Percentiles rank a stretch among this genome's conserved stretches.
phyloP scores from a whole-genome alignment of 1,140 invertebrate species.

The Calephelis nemesis region DNA sequence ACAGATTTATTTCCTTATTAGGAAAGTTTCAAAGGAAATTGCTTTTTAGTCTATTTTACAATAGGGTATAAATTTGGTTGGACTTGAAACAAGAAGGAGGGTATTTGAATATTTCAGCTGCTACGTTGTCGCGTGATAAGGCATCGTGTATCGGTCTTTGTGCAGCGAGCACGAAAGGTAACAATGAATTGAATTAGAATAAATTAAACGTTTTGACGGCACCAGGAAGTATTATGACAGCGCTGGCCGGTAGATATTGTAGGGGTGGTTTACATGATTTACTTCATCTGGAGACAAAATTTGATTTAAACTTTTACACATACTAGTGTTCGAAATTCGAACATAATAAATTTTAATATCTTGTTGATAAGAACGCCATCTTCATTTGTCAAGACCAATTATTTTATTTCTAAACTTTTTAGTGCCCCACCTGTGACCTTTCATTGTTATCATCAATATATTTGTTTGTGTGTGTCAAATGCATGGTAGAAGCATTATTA shows the following conservation, averaged over 20 bases:
- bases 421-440: no score
- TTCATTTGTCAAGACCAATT: no score
- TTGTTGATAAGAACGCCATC: no score
- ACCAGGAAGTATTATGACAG: slow-evolving; percentile 15
- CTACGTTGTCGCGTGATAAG: slow-evolving; percentile 28
- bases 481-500: no score
- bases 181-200: slow-evolving; percentile 27
- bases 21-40: slow-evolving; percentile 11
- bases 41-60: slow-evolving; percentile 7
- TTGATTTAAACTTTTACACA: no score
- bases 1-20: slow-evolving; percentile 4
- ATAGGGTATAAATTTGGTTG: slow-evolving; percentile 18
- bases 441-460: no score
- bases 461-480: no score
- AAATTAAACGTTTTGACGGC: slow-evolving; percentile 19
- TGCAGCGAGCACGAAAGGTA: slow-evolving; percentile 32
- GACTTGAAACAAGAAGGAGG: neutral
- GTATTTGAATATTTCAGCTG: slow-evolving; percentile 37
- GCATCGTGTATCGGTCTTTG: slow-evolving; percentile 25
- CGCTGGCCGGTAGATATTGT: slow-evolving; percentile 9
- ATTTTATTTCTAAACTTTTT: no score
- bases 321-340: no score
- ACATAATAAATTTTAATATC: no score
- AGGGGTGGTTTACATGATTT: neutral
- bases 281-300: neutral